phyloP scores from a whole-genome alignment of 2,888 invertebrate genomes.

The Nectonema munidae region DNA sequence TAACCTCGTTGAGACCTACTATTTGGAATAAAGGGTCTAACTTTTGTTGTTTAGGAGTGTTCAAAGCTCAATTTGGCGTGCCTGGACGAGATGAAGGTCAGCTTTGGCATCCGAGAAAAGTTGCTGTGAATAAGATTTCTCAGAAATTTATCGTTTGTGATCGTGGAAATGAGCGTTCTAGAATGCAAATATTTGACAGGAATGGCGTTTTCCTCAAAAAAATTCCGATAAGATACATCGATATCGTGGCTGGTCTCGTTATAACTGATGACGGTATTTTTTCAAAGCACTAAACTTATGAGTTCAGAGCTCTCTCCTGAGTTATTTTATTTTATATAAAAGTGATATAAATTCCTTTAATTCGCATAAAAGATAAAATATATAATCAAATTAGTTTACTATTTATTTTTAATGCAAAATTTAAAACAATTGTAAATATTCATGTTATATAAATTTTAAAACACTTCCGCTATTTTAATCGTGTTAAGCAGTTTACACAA shows the following conservation, averaged over 20 bases:
- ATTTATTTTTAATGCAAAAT: too few species aligned
- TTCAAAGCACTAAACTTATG: not conserved
- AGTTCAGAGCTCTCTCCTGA: too few species aligned
- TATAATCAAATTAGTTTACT: too few species aligned
- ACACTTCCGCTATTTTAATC: too few species aligned
- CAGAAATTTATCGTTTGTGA: conserved; percentile 73
- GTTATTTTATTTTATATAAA: too few species aligned
- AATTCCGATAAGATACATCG: conserved; percentile 33
- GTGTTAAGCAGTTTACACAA: too few species aligned
- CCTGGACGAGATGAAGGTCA: conserved; percentile 82
- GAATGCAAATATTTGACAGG: conserved; percentile 85
- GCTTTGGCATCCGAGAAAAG: conserved; percentile 71
- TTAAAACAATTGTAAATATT: too few species aligned
- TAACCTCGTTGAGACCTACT: too few species aligned
- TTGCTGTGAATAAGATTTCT: conserved; percentile 40
- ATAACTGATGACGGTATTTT: conserved; percentile 44
- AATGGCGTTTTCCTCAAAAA: conserved; percentile 77
- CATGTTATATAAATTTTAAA: too few species aligned
- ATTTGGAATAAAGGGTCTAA: too few species aligned
- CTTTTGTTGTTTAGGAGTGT: conserved; percentile 24
- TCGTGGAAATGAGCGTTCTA: conserved; percentile 67
- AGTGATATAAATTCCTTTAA: too few species aligned
- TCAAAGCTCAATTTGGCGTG: conserved; percentile 67
- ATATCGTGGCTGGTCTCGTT: conserved; percentile 51
- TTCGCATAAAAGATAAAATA: too few species aligned